phyloP scores from a whole-genome alignment of 1,140 invertebrate genomes.

The Aphis craccivora region DNA sequence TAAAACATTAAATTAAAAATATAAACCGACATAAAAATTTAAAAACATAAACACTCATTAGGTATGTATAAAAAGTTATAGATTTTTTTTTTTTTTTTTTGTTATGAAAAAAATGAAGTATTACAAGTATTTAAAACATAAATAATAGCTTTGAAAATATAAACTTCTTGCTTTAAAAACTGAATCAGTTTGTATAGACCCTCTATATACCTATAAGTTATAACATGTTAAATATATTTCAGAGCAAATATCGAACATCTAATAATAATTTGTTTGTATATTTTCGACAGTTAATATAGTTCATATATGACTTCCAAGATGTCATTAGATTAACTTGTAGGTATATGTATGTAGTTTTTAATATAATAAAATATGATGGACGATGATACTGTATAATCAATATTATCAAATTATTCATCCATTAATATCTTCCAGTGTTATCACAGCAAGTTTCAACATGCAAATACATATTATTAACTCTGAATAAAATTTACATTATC shows the following conservation, averaged over 20 bases:
- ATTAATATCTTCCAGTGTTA: neutral
- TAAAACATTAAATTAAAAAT: neutral
- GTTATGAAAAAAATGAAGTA: neutral
- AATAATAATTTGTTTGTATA: neutral
- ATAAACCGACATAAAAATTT: neutral
- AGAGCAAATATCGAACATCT: neutral
- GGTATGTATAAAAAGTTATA: neutral
- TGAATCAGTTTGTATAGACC: neutral
- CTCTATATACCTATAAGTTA: too few relatives aligned
- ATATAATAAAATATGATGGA: neutral
- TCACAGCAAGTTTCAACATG: neutral
- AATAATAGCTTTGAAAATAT: neutral
- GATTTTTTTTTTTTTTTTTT: neutral
- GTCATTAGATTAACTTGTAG: neutral
- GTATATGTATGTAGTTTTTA: neutral
- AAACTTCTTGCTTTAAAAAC: neutral
- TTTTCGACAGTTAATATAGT: neutral
- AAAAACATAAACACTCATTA: neutral
- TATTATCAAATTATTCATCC: neutral
- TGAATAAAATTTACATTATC: neutral
- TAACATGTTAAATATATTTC: neutral
- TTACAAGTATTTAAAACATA: neutral
- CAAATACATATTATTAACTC: neutral
- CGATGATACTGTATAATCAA: neutral
- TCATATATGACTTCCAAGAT: neutral